Base-by-base conservation (phyloP, 2,797 vertebrate species). In the Sylvia borin region DNA sequence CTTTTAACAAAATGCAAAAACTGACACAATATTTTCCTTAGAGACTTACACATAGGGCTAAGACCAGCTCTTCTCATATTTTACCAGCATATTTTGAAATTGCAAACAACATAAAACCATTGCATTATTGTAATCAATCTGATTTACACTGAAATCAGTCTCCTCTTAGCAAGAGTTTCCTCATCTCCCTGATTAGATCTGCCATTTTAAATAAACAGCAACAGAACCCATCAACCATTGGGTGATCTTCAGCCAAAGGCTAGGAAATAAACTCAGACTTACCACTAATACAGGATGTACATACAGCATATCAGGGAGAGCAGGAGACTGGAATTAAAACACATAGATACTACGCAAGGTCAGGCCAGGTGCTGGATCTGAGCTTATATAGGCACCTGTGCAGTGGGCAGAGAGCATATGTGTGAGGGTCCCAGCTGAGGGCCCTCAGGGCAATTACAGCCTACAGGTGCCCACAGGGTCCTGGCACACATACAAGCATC, bases 291-390 rank as follows among this genome's bases (percentile, higher is more conserved):
- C 36, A 77, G 48, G 6, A 36, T 10, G 0, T 4, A 60, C 25
- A 36, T 4, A 29, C 6, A 50, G 15, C 17, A 36, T 2, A 9
- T 10, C 40, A 55, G 12, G 13, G 7, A 53, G 7, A 27, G 4
- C 5, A n/a, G 7, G 1, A 10, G 1, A 14, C 24, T 16, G 0
- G 3, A 3, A 1, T 0, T 0, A 3, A 66, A 4, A 14, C 18
- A 65, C 26, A n/a, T 2, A 16, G 18, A 17, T 3, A 43, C 2
- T 11, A 32, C 2, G 5, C 17, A 54, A 8, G 1, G 3, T 1
- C 2, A 32, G 3, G 7, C 4, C 1, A 0, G 1, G 1, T 38
- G 2, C 32, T 57, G 48, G 2, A 11, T 40, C 40, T 77, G 65
- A 85, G 36, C 24, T 74, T 78, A 71, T 67, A 67, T 13, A 22